Percentiles rank a stretch among this genome's conserved stretches.
Conservation (phyloP, 2,888 invertebrate genomes). For the Nomada goodeniana region DNA sequence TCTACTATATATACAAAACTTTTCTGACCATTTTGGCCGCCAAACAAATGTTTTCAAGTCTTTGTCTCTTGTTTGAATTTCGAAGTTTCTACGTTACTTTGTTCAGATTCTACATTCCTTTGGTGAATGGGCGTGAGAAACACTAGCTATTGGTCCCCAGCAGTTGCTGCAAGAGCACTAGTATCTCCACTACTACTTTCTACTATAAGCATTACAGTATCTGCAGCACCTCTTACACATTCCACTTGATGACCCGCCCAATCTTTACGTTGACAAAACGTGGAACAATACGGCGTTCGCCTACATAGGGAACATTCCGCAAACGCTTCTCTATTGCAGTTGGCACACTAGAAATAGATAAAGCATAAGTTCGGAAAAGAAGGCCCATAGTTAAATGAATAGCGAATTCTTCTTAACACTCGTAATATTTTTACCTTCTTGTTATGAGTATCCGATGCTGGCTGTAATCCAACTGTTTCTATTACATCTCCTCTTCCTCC, state of each 20-base stretch:
- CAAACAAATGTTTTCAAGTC: slow-evolving; percentile 54
- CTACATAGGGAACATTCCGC: slow-evolving; percentile 95
- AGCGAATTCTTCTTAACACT: neutral
- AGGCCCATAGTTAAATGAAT: neutral
- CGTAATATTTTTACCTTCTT: slow-evolving; percentile 87
- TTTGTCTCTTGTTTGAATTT: slow-evolving; percentile 60
- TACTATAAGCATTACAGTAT: slow-evolving; percentile 94
- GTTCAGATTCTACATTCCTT: slow-evolving; percentile 64
- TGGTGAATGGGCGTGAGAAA: slow-evolving; percentile 76
- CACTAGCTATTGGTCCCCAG: slow-evolving; percentile 82
- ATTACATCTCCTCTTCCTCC: slow-evolving; percentile 84
- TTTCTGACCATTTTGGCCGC: slow-evolving; percentile 22
- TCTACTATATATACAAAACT: slow-evolving; percentile 55
- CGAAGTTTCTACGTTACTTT: slow-evolving; percentile 54
- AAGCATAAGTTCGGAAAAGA: neutral
- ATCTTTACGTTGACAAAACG: slow-evolving; percentile 95
- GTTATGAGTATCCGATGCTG: slow-evolving; percentile 88
- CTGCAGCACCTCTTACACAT: slow-evolving; percentile 90
- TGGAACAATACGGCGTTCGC: slow-evolving; percentile 94
- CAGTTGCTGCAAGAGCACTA: slow-evolving; percentile 73
- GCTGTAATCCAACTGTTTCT: slow-evolving; percentile 86
- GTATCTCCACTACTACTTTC: slow-evolving; percentile 86
- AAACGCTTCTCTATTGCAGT: slow-evolving; percentile 94
- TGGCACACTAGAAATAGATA: slow-evolving; percentile 89
- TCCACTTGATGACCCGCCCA: slow-evolving; percentile 95